phyloP scores from a whole-genome alignment of 64 coral and sea anemone genomes.

The Pocillopora damicornis region DNA sequence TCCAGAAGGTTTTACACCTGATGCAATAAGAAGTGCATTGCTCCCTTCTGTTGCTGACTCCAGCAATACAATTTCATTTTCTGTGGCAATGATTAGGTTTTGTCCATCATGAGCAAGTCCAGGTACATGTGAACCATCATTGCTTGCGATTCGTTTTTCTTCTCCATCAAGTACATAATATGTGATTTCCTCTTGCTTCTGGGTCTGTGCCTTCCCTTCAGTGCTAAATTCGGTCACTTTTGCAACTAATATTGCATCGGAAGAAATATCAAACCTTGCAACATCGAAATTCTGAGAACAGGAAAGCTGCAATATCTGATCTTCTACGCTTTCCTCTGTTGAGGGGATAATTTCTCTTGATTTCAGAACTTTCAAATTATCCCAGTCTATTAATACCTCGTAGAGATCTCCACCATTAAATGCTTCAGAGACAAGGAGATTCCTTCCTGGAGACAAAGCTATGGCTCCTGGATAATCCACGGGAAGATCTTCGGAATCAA shows the following conservation, averaged over 20 bases:
- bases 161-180: constrained; percentile 56
- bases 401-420: background rate
- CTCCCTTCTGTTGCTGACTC: constrained; percentile 55
- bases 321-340: background rate
- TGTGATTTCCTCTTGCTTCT: constrained; percentile 48
- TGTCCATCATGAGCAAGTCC: constrained; percentile 67
- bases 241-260: background rate
- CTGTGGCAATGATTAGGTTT: constrained; percentile 60
- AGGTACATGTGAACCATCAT: background rate
- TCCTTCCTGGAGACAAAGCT: constrained; percentile 25
- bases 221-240: constrained; percentile 24
- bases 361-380: constrained; percentile 49
- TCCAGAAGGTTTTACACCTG: constrained; percentile 3
- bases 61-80: constrained; percentile 46
- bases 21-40: constrained; percentile 57
- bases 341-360: constrained; percentile 11
- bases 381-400: constrained; percentile 59
- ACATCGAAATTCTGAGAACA: constrained; percentile 55
- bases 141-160: constrained; percentile 9
- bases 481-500: background rate
- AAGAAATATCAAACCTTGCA: background rate
- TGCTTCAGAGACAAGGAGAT: constrained; percentile 18
- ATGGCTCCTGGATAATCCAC: background rate
- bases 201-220: constrained; percentile 2
- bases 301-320: background rate